A percentile compares a stretch with the other conserved stretches of the same genome.
Conservation (phyloP, 2,797 vertebrate species). For the Sebastes diploproa region DNA sequence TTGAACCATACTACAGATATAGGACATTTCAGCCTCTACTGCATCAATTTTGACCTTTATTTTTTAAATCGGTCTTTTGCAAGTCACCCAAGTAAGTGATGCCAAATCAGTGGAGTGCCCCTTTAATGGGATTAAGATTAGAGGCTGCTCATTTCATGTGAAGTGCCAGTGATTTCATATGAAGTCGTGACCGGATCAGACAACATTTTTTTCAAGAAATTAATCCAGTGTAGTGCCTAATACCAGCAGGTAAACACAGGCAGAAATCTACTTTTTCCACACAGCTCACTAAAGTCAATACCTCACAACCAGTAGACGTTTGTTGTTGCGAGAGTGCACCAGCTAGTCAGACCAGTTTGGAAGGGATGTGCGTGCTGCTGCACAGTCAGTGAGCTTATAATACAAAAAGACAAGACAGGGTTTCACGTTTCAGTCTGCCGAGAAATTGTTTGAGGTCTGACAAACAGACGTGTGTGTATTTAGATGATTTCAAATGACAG, state of each 20-base stretch:
- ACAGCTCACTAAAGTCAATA: not conserved
- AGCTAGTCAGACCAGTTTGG: conserved; percentile 67
- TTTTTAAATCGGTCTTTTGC: too few relatives aligned
- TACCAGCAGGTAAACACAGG: not conserved
- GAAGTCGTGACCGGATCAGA: not conserved
- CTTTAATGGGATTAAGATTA: not conserved
- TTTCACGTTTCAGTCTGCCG: conserved; percentile 28
- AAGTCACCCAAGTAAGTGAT: too few relatives aligned
- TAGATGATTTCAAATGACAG: not conserved
- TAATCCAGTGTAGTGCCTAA: not conserved
- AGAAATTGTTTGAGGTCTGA: not conserved
- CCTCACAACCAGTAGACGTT: not conserved
- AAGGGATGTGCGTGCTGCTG: not conserved
- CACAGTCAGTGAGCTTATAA: not conserved
- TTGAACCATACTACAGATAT: not conserved
- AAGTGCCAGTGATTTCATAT: not conserved
- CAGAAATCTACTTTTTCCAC: not conserved
- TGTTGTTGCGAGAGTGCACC: conserved; percentile 13
- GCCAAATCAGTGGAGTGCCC: not conserved
- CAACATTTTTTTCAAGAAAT: not conserved
- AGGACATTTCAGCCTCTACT: not conserved
- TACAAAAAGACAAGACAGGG: conserved; percentile 13
- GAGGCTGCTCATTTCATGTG: not conserved
- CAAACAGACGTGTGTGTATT: not conserved
- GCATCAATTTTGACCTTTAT: too few relatives aligned